Conservation (phyloP, 1,140 invertebrate genomes). For the Lineus longissimus region DNA sequence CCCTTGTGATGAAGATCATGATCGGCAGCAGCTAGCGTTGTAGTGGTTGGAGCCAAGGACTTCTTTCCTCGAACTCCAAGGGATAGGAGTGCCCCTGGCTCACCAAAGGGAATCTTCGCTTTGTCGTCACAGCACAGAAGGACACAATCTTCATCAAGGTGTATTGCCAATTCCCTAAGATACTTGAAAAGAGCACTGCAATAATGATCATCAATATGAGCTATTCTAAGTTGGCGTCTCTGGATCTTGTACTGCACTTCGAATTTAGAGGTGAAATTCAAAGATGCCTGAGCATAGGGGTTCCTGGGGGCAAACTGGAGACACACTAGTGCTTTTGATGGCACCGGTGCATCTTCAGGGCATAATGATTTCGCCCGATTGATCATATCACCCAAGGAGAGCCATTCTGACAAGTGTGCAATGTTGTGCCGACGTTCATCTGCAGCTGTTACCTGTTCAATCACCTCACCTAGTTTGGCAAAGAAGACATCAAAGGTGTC, state of each 20-base stretch:
- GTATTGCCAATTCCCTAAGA: constrained; percentile 14
- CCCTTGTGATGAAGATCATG: too few species aligned
- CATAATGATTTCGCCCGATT: background rate
- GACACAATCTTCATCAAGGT: constrained; percentile 11
- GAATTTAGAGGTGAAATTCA: constrained; percentile 17
- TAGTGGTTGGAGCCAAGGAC: too few species aligned
- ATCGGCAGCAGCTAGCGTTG: too few species aligned
- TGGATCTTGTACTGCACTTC: constrained; percentile 27
- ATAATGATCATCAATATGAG: constrained; percentile 24
- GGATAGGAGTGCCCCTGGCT: background rate
- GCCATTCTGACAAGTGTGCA: constrained; percentile 6
- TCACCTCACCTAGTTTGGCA: background rate
- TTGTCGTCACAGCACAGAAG: constrained; percentile 8
- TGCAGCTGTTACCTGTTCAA: background rate
- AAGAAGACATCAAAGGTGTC: constrained; percentile 16
- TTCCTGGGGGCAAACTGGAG: constrained; percentile 26
- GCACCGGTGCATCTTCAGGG: constrained; percentile 8
- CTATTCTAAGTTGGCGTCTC: constrained; percentile 12
- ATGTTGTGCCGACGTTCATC: constrained; percentile 4
- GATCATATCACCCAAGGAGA: constrained; percentile 10
- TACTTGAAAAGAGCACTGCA: constrained; percentile 21
- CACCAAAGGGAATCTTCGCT: background rate
- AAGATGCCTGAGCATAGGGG: constrained; percentile 17
- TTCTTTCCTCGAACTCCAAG: too few species aligned
- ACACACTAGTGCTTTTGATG: constrained; percentile 22